These are phyloP conservation scores for Cochlearius cochlearius DNA, from an alignment of 2,113 vertebrate species.

Conservation along the genomic window DNA sequence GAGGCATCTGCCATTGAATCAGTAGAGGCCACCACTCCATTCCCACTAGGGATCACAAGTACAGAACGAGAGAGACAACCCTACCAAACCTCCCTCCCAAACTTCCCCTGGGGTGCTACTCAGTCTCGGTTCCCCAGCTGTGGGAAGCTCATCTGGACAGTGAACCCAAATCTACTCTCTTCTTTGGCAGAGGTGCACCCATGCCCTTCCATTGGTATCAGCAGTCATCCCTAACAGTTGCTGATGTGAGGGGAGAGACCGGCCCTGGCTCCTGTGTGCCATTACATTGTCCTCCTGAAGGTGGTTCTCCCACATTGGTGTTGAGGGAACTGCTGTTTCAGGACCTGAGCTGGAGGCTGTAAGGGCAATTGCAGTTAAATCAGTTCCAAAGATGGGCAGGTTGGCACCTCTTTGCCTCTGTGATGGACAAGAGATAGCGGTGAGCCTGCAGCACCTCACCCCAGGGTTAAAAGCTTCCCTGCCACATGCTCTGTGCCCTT, in stretches of 20 bases:
- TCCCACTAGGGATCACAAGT: background rate
- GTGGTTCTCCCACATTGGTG: background rate
- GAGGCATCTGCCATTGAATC: background rate
- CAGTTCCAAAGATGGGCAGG: background rate
- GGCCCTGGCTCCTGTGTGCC: background rate
- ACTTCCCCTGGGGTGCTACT: background rate
- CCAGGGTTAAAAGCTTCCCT: background rate
- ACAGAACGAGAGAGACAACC: background rate
- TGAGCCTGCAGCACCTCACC: background rate
- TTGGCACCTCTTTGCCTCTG: background rate
- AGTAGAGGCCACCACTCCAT: background rate
- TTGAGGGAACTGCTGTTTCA: background rate
- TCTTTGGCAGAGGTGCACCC: background rate
- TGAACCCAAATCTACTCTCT: background rate
- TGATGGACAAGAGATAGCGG: background rate
- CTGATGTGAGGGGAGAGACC: background rate
- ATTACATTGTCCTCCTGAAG: background rate
- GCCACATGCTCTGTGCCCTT: background rate
- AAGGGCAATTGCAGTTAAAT: background rate
- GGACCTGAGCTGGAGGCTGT: background rate
- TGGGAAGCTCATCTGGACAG: background rate
- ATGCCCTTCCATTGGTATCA: background rate
- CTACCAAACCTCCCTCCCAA: background rate
- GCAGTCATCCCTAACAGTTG: background rate
- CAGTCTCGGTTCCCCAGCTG: background rate